Percentiles rank a stretch among this genome's conserved stretches.
These are phyloP conservation scores for Cyrtorhinus lividipennis DNA, from an alignment of 1,140 invertebrate genomes.

Conservation along the genomic window DNA sequence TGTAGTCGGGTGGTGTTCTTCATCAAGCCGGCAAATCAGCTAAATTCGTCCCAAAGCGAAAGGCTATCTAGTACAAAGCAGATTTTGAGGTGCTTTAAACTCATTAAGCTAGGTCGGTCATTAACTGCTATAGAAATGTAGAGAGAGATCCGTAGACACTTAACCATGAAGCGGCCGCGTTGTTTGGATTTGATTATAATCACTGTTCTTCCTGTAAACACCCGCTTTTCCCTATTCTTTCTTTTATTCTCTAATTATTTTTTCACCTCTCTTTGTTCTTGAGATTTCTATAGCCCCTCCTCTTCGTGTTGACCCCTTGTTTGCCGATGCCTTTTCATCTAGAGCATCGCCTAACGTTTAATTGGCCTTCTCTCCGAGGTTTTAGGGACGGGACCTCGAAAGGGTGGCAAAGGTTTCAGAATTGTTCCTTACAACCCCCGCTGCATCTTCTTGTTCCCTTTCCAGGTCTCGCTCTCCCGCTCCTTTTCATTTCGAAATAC, in stretches of 20 bases:
- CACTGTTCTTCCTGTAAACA: too few species aligned
- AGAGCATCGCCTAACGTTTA: background rate
- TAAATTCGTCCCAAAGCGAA: too few species aligned
- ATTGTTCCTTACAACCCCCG: background rate
- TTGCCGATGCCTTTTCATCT: background rate
- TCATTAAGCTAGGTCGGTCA: too few species aligned
- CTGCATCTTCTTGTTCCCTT: background rate
- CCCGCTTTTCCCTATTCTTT: background rate
- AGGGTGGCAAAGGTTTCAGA: background rate
- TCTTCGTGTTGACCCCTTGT: conserved; percentile 1
- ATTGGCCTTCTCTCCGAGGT: background rate
- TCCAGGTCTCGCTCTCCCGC: background rate
- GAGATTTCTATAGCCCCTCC: background rate
- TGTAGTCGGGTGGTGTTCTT: too few species aligned
- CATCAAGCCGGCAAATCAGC: too few species aligned
- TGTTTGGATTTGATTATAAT: too few species aligned
- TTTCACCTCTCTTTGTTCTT: background rate
- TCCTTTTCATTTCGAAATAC: background rate
- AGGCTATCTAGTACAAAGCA: too few species aligned
- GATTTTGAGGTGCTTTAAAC: too few species aligned
- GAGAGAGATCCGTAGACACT: too few species aligned
- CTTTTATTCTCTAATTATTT: background rate
- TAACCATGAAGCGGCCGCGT: too few species aligned
- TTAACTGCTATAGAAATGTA: too few species aligned
- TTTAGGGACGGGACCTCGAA: background rate